Base-by-base conservation (phyloP, 64 coral and sea anemone species). In the Montipora efflorescens region DNA sequence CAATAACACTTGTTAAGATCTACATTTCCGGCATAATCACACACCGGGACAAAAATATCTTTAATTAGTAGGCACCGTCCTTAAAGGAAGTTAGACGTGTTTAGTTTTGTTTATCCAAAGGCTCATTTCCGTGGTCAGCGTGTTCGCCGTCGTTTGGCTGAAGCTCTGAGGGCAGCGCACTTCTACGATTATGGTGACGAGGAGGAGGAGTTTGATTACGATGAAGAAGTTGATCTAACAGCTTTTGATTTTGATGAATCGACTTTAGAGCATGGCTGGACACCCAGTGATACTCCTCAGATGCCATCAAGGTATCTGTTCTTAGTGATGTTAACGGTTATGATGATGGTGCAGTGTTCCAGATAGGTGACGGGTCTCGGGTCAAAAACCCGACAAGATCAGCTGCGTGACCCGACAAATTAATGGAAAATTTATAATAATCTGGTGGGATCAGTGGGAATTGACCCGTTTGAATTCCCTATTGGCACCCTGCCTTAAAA, bases 161-260 rank as follows among this genome's bases (percentile, higher is more conserved):
- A 88, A 81, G 97, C 97, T 5, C 58, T 95, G 15, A 85, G 49
- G 28, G 76, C 80, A 58, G 88, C 90, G 9, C 91, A 83, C 3
- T 87, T 77, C 16, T 93, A 64, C 2, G 55, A 93, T 59, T 58
- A 81, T 47, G 61, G 61, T 15, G 59, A 83, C 28, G 91, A 82
- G n/a, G 97, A 95, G 7, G 96, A 95, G 15, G 97, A 98, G 14
- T 98, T 98, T 50, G 93, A 95, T 76, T 98, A 95, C 48, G 94
- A 98, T 50, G 97, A 98, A 79, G 97, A 96, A 79, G 97, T 98
- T 3, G 94, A 98, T 79, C 78, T 98, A 16, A 86, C 87, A 3
- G 89, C 91, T 75, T 98, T 98, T 94, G 97, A 98, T 77, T 90
- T 95, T 75, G 96, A 98, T n/a, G 91, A 95, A 71, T 90, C 49